Base-by-base conservation (phyloP, 2,113 vertebrate species). In the Zosterops japonicus region DNA sequence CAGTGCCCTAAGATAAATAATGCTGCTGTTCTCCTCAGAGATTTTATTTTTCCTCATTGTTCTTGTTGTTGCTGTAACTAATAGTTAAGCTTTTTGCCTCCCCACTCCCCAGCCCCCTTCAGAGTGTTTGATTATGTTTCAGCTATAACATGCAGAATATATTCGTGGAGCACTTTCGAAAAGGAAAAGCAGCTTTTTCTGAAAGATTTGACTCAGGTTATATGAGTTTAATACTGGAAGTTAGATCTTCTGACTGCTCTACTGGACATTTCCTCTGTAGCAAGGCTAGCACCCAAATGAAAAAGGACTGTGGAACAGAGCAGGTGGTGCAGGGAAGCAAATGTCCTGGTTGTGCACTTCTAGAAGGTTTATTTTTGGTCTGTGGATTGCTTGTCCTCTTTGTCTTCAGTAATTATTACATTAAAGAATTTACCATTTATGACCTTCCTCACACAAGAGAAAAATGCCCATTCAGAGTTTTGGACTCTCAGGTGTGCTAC, bases 81-180 rank as follows among this genome's bases (percentile, higher is more conserved):
- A 59, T 15, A 79, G 4, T 15, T 42, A 33, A 56, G 21, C 16
- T 24, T 83, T 69, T 50, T 56, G 31, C 14, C 5, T 14, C 6
- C 5, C 2, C 1, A 4, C 4, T 8, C 3, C 5, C 5, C 12
- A 27, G 8, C 0, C 14, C 2, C 0, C 2, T n/a, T 72, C 11
- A 9, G 6, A 71, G 29, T 67, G 12, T 8, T 56, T 71, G 9
- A 35, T 85, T 36, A 24, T 41, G 12, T 88, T 79, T 60, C 46
- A 76, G 56, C 22, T 64, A 0, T 12, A 60, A 4, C 7, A 72
- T 22, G 5, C 5, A 46, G 17, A 10, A n/a, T 7, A 4, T 17
- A 24, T 44, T 64, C 11, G 6, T 22, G 20, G 3, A 12, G 0
- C 35, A 53, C 2, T 63, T 57, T 9, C 6, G 49, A 49, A 77